Evolutionary conservation across 37 sponge, comb jelly and placozoan species (phyloP).

Genomic region (Hormiphora californensis): DNA sequence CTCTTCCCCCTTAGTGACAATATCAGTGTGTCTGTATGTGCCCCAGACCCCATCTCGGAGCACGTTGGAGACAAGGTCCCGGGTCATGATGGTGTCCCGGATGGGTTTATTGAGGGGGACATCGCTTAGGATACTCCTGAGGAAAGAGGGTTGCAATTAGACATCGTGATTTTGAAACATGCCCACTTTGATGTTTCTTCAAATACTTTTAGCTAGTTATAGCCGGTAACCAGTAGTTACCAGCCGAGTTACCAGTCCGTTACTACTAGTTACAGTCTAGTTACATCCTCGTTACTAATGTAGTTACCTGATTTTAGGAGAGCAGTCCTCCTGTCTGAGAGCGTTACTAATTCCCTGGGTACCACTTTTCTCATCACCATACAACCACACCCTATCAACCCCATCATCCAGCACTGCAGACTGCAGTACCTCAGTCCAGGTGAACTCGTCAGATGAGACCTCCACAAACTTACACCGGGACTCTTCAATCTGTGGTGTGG

Average conservation of each 20-base stretch:
- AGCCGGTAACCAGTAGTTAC: too few species aligned
- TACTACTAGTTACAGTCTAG: too few species aligned
- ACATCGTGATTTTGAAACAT: too few species aligned
- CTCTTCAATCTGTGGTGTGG: background rate
- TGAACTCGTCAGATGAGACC: background rate
- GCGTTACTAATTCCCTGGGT: conserved; percentile 48
- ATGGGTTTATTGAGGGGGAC: background rate
- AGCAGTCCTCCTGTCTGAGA: conserved; percentile 24
- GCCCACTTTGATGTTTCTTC: too few species aligned
- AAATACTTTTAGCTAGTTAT: too few species aligned
- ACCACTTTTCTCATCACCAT: background rate
- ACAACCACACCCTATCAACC: conserved; percentile 33
- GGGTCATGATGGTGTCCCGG: background rate
- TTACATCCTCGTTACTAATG: too few species aligned
- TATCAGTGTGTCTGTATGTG: conserved; percentile 14
- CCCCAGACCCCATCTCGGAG: conserved; percentile 24
- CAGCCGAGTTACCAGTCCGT: too few species aligned
- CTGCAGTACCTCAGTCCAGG: conserved; percentile 1
- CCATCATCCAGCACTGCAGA: background rate
- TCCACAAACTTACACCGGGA: background rate
- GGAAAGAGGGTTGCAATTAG: too few species aligned
- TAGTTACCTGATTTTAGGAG: conserved; percentile 5
- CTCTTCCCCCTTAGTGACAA: background rate
- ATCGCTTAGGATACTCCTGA: background rate
- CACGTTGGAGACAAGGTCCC: conserved; percentile 36